phyloP scores from a whole-genome alignment of 2,113 vertebrate species.

The Scalopus aquaticus region DNA sequence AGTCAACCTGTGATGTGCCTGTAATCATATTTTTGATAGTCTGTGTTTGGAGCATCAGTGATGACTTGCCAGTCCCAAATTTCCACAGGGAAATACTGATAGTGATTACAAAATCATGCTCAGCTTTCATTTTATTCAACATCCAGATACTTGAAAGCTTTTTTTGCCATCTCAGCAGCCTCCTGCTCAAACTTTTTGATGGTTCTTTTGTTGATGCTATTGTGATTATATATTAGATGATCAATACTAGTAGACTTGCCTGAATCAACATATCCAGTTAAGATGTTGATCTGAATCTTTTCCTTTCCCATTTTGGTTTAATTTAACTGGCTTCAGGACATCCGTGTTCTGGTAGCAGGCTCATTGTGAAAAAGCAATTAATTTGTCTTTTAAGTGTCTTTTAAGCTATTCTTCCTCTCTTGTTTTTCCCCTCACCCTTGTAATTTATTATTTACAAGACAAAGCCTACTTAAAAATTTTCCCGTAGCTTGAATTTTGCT shows the following conservation, averaged over 20 bases:
- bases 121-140: background rate
- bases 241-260: background rate
- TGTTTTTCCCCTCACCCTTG: background rate
- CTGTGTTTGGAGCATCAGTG: background rate
- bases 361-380: background rate
- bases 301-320: background rate
- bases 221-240: background rate
- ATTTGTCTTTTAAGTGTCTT: background rate
- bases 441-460: background rate
- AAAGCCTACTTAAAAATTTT: background rate
- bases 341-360: background rate
- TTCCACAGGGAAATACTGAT: background rate
- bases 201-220: background rate
- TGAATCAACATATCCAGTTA: background rate
- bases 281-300: background rate
- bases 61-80: background rate
- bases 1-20: background rate
- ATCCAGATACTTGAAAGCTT: background rate
- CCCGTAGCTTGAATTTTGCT: conserved; percentile 16
- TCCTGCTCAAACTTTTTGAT: background rate
- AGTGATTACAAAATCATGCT: background rate
- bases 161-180: background rate
- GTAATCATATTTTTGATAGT: background rate
- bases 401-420: background rate
- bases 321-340: background rate